Percentiles rank a stretch among this genome's conserved stretches.
phyloP scores from a whole-genome alignment of 2,888 invertebrate species.

The Myopa tessellatipennis region DNA sequence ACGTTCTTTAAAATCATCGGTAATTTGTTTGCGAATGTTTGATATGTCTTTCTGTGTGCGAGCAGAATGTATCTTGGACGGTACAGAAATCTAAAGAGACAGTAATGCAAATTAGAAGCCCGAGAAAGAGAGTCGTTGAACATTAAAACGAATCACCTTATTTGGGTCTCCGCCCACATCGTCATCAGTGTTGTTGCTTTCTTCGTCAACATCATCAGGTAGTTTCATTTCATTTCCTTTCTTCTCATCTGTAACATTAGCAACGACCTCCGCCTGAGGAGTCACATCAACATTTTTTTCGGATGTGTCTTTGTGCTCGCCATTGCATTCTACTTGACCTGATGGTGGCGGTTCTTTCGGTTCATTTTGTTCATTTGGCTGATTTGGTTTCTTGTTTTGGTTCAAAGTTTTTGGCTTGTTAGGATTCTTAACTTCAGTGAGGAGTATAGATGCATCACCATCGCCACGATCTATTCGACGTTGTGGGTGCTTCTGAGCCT shows the following conservation, averaged over 20 bases:
- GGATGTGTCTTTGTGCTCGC: not conserved
- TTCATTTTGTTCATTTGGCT: not conserved
- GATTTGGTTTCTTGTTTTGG: not conserved
- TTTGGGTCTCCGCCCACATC: slow-evolving; percentile 11
- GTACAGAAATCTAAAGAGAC: slow-evolving; percentile 42
- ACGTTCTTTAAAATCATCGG: slow-evolving; percentile 63
- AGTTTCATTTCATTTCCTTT: slow-evolving; percentile 28
- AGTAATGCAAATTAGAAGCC: slow-evolving; percentile 17
- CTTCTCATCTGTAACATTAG: slow-evolving; percentile 37
- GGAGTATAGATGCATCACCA: slow-evolving; percentile 46
- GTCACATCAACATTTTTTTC: slow-evolving; percentile 4
- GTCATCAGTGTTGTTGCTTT: slow-evolving; percentile 33
- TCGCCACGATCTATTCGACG: slow-evolving; percentile 49
- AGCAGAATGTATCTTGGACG: slow-evolving; percentile 45
- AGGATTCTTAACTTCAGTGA: not conserved
- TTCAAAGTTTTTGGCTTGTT: not conserved
- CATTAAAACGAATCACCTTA: not conserved
- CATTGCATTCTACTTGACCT: slow-evolving; percentile 10
- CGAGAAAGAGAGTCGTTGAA: not conserved
- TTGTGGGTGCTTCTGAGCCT: slow-evolving; percentile 18
- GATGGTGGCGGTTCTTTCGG: not conserved
- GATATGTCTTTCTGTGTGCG: slow-evolving; percentile 59
- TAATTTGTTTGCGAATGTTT: slow-evolving; percentile 61
- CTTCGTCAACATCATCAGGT: slow-evolving; percentile 26
- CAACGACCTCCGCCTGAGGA: slow-evolving; percentile 24